Conservation (phyloP, 2,113 vertebrate genomes). For the Rhynchomys soricoides region DNA sequence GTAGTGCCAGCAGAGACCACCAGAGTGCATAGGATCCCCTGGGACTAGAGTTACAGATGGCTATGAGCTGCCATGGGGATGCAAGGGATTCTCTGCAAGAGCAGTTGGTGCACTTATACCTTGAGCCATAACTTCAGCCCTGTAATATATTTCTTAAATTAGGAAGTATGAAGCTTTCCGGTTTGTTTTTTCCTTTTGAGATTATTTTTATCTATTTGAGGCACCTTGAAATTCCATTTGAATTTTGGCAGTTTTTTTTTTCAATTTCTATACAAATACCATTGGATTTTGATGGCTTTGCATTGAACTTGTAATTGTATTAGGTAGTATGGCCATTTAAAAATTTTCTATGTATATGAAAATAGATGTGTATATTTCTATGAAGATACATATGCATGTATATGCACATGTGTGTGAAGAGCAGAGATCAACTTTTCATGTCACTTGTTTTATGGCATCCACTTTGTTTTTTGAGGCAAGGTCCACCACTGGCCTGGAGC, state of each 20-base stretch:
- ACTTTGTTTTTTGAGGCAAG: neutral
- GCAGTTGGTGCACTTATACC: neutral
- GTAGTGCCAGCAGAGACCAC: neutral
- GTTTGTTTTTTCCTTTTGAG: neutral
- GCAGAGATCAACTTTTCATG: neutral
- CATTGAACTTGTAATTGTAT: neutral
- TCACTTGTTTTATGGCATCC: neutral
- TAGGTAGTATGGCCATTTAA: neutral
- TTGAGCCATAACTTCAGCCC: neutral
- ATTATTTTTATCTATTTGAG: neutral
- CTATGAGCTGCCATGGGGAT: neutral
- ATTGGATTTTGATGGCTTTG: neutral
- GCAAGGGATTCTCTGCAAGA: neutral
- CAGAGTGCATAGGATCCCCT: neutral
- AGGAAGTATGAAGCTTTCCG: neutral
- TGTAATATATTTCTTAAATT: neutral
- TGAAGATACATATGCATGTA: neutral
- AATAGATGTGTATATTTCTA: neutral
- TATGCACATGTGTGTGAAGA: neutral
- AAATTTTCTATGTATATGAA: neutral
- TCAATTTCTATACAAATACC: neutral
- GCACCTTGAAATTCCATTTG: neutral
- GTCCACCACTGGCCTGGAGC: neutral
- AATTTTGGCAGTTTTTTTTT: constrained; percentile 10
- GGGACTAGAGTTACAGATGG: neutral